Base-by-base conservation (phyloP, 1,140 invertebrate species). In the Cotesia glomerata region DNA sequence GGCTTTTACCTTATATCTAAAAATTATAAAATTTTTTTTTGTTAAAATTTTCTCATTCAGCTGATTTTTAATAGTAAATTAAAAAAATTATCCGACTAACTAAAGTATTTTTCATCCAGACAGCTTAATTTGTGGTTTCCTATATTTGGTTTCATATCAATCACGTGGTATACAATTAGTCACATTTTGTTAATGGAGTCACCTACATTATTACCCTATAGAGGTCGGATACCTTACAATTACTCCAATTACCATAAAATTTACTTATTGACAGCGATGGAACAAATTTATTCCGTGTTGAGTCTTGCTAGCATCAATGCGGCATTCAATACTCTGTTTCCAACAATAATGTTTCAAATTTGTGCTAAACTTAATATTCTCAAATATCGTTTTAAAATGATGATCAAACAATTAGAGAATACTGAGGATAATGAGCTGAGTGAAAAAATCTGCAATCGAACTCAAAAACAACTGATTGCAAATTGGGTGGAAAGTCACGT, bases 321-420 rank as follows among this genome's bases (percentile, higher is more conserved):
- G 5, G 59, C 59, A n/a, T 62, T 62, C 34, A 34, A 26, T n/a
- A 26, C 59, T 13, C n/a, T 62, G 4, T 62, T 62, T 62, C 59
- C 59, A n/a, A 36, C 26, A 5, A n/a, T 62, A 2, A 35, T 62
- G 59, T 2, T 62, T 14, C 59, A 62, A 62, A 36, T 62, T 62
- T 62, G 59, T 35, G 59, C 59, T 1, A 62, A 62, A 62, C 32
- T 62, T 26, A 62, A 62, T 26, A 62, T 62, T 5, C 59, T 62
- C 9, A 13, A 26, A 35, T 34, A 35, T 62, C 59, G 59, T 35
- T 62, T 62, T 36, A 26, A 62, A 62, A 3, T 62, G n/a, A 36
- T 9, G 32, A 4, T 62, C 0, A 62, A 13, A 7, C 11, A 26
- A n/a, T 14, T 62, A 14, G 32, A 35, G 32, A 3, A 35, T n/a